phyloP scores from a whole-genome alignment of 2,797 vertebrate genomes.

The Rhincodon typus region DNA sequence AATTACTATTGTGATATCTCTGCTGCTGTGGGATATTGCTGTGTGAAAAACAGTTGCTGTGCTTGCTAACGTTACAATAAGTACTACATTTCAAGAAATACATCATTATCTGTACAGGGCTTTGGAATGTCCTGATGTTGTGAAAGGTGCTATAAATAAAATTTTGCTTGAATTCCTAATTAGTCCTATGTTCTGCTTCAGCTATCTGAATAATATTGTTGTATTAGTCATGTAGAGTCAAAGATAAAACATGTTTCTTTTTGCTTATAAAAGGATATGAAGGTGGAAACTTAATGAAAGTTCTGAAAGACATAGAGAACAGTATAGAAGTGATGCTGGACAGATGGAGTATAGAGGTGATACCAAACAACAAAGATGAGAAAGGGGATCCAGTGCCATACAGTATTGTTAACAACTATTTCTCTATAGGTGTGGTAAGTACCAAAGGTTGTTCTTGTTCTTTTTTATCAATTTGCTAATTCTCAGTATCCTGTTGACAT shows the following conservation, averaged over 20 bases:
- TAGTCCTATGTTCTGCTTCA: background rate
- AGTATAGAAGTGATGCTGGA: slow-evolving; percentile 80
- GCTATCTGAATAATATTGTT: background rate
- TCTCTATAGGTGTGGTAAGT: slow-evolving; percentile 93
- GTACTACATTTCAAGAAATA: background rate
- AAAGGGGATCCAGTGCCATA: slow-evolving; percentile 83
- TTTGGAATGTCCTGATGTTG: background rate
- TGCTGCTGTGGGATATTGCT: background rate
- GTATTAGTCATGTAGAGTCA: background rate
- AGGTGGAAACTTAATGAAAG: slow-evolving; percentile 79
- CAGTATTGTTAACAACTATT: slow-evolving; percentile 93
- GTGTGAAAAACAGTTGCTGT: background rate
- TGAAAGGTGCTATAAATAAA: background rate
- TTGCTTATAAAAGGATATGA: slow-evolving; percentile 71
- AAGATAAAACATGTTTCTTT: background rate
- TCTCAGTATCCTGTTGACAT: background rate
- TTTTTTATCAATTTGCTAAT: background rate
- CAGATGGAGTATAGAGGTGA: slow-evolving; percentile 84
- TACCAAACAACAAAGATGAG: slow-evolving; percentile 73
- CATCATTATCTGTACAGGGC: background rate
- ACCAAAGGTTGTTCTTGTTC: background rate
- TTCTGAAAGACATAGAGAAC: slow-evolving; percentile 85
- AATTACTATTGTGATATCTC: background rate
- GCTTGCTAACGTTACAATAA: background rate
- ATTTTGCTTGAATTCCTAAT: background rate